Conservation (phyloP, 2,113 vertebrate species). For the Esox niger region DNA sequence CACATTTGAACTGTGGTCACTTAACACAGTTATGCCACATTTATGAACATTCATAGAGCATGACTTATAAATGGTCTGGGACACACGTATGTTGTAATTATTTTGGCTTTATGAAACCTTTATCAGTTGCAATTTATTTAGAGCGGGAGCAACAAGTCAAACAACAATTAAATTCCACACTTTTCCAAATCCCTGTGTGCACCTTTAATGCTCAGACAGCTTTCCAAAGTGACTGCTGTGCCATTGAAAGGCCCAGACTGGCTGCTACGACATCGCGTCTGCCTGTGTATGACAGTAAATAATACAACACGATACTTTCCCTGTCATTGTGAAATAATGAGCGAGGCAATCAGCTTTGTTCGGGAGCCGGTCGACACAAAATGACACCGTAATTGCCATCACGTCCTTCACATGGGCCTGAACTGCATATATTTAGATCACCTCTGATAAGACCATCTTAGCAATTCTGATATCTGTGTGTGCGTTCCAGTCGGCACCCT, state of each 20-base stretch:
- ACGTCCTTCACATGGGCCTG: slow-evolving; percentile 46
- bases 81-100: too few species aligned
- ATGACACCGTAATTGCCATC: slow-evolving; percentile 32
- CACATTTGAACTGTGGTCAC: too few species aligned
- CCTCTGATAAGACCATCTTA: slow-evolving; percentile 35
- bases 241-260: slow-evolving; percentile 33
- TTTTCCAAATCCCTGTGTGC: neutral
- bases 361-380: slow-evolving; percentile 29
- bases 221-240: slow-evolving; percentile 55
- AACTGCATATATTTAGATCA: slow-evolving; percentile 32
- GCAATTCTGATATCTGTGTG: slow-evolving; percentile 26
- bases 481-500: slow-evolving; percentile 23
- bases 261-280: slow-evolving; percentile 3
- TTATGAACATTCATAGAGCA: too few species aligned
- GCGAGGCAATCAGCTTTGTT: slow-evolving; percentile 47
- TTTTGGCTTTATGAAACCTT: too few species aligned
- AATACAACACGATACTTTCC: slow-evolving; percentile 20
- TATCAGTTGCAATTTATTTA: too few species aligned
- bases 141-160: too few species aligned
- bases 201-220: slow-evolving; percentile 57
- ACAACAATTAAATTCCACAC: too few species aligned
- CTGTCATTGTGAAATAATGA: slow-evolving; percentile 37
- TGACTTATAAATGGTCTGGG: too few species aligned
- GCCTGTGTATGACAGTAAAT: slow-evolving; percentile 31
- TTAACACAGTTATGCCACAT: too few species aligned